Conservation (phyloP, 2,888 invertebrate genomes). For the Eupithecia tripunctaria region DNA sequence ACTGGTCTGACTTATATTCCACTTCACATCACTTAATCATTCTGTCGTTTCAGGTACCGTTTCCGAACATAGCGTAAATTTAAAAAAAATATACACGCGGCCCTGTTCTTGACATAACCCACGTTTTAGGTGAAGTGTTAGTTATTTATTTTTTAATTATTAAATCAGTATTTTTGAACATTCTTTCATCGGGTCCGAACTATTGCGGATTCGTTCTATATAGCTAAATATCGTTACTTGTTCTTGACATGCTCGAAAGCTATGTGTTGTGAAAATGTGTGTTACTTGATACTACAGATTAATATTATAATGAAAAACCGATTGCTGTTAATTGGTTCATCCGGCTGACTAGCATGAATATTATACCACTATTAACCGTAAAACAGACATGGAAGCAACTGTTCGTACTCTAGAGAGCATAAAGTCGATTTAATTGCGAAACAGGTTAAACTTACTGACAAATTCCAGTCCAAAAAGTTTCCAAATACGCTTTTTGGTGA, state of each 20-base stretch:
- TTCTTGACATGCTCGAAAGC: background rate
- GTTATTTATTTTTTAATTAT: background rate
- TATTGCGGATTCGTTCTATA: background rate
- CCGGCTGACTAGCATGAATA: background rate
- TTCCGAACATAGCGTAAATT: background rate
- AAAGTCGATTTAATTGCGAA: background rate
- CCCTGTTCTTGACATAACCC: background rate
- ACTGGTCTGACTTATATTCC: background rate
- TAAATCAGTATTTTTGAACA: background rate
- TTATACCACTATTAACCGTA: background rate
- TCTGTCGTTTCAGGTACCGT: background rate
- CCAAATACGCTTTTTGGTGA: constrained; percentile 98
- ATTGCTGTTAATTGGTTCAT: background rate
- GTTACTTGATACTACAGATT: background rate
- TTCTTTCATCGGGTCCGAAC: background rate
- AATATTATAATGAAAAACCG: background rate
- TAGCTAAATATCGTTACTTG: background rate
- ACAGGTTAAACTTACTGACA: constrained; percentile 86
- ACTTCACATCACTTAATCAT: background rate
- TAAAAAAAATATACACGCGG: too few species aligned
- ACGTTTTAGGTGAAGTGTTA: background rate
- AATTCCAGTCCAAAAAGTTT: constrained; percentile 98
- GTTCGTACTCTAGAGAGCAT: background rate
- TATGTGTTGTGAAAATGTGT: background rate
- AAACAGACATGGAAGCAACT: background rate